Evolutionary conservation across 2,113 vertebrate species (phyloP).

Genomic region (Callaeas wilsoni): DNA sequence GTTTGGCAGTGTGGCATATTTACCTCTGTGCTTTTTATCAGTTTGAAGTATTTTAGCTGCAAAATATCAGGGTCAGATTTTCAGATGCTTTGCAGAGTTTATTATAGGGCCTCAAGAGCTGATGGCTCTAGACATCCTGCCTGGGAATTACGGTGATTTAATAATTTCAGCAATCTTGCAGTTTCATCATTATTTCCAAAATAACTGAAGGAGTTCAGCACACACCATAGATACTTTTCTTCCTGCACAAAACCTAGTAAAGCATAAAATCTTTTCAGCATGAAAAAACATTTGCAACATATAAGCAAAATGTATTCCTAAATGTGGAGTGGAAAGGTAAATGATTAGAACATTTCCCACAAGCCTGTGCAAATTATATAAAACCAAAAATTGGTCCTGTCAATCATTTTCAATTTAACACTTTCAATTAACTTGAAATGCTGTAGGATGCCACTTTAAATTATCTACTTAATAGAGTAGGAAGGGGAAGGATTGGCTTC

Average conservation of each 20-base stretch:
- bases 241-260: not conserved
- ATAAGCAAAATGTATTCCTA: not conserved
- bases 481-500: slow-evolving; percentile 39
- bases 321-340: not conserved
- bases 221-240: not conserved
- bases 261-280: not conserved
- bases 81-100: not conserved
- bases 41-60: slow-evolving; percentile 5
- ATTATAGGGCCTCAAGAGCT: not conserved
- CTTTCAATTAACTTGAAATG: slow-evolving; percentile 55
- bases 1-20: not conserved
- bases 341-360: slow-evolving; percentile 14
- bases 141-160: not conserved
- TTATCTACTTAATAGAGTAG: slow-evolving; percentile 47
- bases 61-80: slow-evolving; percentile 33
- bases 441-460: slow-evolving; percentile 50
- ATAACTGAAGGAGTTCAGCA: not conserved
- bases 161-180: slow-evolving; percentile 19
- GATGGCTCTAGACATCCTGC: not conserved
- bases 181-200: slow-evolving; percentile 29
- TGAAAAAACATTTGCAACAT: not conserved
- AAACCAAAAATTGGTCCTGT: not conserved
- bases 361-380: not conserved
- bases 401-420: slow-evolving; percentile 49
- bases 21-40: not conserved